A percentile compares a stretch with the other conserved stretches of the same genome.
Conservation (phyloP, 2,797 vertebrate species). For the Rousettus madagascariensis region DNA sequence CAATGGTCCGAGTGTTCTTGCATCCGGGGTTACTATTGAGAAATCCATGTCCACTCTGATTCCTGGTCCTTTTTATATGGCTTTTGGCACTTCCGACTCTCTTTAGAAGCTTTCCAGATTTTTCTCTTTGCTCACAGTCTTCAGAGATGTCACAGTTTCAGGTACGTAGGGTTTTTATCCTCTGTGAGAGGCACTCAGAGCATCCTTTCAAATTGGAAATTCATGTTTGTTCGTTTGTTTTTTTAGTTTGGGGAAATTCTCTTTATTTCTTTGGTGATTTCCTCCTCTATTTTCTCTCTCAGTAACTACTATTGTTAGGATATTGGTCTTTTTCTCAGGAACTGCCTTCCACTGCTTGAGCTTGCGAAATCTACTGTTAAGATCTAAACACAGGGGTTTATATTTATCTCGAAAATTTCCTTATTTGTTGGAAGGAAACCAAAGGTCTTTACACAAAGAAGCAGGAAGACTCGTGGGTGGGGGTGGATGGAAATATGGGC, state of each 20-base stretch:
- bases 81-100: neutral
- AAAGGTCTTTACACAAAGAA: neutral
- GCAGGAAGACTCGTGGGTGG: neutral
- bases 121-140: neutral
- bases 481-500: neutral
- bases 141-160: neutral
- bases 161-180: neutral
- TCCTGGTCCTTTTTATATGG: neutral
- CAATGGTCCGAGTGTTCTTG: neutral
- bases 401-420: neutral
- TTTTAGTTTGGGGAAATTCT: neutral
- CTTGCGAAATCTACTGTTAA: neutral
- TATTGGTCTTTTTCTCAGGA: neutral
- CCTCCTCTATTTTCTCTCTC: neutral
- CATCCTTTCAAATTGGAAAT: neutral
- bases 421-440: neutral
- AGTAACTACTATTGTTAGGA: neutral
- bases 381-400: neutral
- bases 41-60: neutral
- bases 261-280: neutral
- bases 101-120: neutral
- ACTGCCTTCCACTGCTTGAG: neutral
- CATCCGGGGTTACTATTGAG: neutral
- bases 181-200: neutral
- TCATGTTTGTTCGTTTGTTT: neutral